A percentile compares a stretch with the other conserved stretches of the same genome.
Conservation (phyloP, 2,113 vertebrate species). For the Labeo rohita region DNA sequence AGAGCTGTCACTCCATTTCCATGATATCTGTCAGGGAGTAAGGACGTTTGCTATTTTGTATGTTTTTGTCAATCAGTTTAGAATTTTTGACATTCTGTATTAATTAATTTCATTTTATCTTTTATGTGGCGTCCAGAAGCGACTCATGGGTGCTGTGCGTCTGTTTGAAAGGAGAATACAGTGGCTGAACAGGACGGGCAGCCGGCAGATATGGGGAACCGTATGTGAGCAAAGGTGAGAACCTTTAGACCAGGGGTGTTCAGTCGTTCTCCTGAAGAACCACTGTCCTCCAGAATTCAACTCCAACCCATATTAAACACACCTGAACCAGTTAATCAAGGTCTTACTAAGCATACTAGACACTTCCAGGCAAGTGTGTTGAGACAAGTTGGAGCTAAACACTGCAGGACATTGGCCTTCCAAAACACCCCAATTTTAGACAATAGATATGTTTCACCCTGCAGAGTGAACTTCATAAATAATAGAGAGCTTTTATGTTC, state of each 20-base stretch:
- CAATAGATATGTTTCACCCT: background rate
- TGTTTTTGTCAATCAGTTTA: background rate
- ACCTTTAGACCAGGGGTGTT: background rate
- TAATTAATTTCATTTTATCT: background rate
- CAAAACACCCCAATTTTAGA: no score
- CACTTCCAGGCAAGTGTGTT: no score
- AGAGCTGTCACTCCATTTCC: background rate
- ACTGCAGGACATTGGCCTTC: no score
- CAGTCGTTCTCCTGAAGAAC: no score
- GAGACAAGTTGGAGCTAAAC: no score
- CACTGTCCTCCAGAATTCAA: no score
- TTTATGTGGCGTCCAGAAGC: conserved; percentile 67
- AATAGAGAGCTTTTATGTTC: background rate
- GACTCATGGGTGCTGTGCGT: conserved; percentile 67
- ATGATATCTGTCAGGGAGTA: no score
- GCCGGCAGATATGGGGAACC: conserved; percentile 82
- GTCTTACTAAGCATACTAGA: no score
- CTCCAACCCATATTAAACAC: no score
- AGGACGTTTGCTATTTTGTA: background rate
- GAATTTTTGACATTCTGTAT: background rate
- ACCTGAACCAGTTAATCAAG: no score
- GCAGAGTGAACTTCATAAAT: background rate
- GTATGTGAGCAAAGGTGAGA: conserved; percentile 83
- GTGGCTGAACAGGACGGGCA: conserved; percentile 76
- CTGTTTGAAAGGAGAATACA: conserved; percentile 73